Base-by-base conservation (phyloP, 2,797 vertebrate species). In the Garrulus glandarius region DNA sequence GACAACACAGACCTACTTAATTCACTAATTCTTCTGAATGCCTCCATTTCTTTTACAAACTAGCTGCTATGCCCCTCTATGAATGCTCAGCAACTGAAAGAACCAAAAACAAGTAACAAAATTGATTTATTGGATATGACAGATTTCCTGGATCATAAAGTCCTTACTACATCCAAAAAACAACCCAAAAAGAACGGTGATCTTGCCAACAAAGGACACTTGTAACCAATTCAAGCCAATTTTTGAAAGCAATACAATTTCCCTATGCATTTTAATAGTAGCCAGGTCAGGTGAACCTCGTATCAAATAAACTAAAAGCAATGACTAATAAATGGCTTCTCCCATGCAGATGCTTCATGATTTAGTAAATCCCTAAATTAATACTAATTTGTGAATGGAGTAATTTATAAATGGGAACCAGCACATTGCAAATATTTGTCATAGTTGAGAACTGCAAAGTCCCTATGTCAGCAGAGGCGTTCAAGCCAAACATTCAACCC, bases 11-110 rank as follows among this genome's bases (percentile, higher is more conserved):
- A 91, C 49, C 83, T 94, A 93, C 70, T 95, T 82, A 90, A 95
- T 90, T 93, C 88, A 95, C 64, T 86, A 95, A 94, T 87, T 89
- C 56, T 92, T 92, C 77, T 90, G 83, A 95, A 87, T 77, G 78
- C 80, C 52, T 90, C 50, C 16, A 82, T 84, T 84, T 92, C 80
- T 96, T 88, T 92, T 63, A 92, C 80, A 92, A 86, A 85, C 87
- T 91, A 83, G 74, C 60, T 93, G 81, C 70, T 70, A 74, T 70
- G 65, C 10, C 68, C 84, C 87, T 87, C 41, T 34, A 55, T 92
- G 63, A 95, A 90, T 52, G 72, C 36, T 86, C 76, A 90, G 72
- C 61, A 87, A 81, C 81, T 59, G 70, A 67, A 84, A 94, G 47
- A 92, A 91, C 39, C 67, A 79, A 95, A 89, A 80, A 19, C 19